Evolutionary conservation across 2,797 vertebrate genomes (phyloP).

Genomic region (Eremophila alpestris): DNA sequence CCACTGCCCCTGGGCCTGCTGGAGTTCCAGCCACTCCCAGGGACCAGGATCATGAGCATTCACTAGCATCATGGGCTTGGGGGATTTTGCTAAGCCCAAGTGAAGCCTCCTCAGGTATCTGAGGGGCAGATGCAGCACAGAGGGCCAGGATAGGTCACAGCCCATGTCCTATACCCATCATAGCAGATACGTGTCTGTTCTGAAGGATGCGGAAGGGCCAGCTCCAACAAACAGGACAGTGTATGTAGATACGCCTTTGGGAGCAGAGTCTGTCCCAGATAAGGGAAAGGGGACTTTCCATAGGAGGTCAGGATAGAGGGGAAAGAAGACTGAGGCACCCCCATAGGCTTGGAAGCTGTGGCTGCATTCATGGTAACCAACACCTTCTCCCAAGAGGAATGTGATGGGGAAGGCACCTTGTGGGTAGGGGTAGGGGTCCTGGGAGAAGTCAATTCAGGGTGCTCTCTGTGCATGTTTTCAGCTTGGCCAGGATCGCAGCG

Average conservation of each 20-base stretch:
- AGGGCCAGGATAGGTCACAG: not conserved
- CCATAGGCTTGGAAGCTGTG: not conserved
- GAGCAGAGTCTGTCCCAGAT: not conserved
- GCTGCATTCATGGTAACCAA: accelerated
- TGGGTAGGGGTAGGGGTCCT: not conserved
- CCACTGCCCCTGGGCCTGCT: not conserved
- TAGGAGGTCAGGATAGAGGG: not conserved
- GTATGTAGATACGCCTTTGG: too few relatives aligned
- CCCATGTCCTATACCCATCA: accelerated
- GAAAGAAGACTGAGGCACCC: not conserved
- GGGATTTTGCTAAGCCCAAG: not conserved
- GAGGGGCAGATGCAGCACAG: accelerated
- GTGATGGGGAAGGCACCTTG: not conserved
- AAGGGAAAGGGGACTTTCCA: too few relatives aligned
- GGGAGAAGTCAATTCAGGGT: not conserved
- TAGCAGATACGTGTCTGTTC: not conserved
- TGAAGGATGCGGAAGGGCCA: not conserved
- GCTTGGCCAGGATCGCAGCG: not conserved
- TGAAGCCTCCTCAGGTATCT: not conserved
- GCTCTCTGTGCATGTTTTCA: not conserved
- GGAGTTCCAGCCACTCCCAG: not conserved
- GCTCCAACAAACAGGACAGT: not conserved
- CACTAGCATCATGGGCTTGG: not conserved
- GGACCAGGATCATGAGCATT: not conserved
- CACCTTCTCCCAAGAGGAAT: accelerated